These are phyloP conservation scores for Astreopora myriophthalma DNA, from an alignment of 64 coral and sea anemone genomes.

Conservation along the genomic window DNA sequence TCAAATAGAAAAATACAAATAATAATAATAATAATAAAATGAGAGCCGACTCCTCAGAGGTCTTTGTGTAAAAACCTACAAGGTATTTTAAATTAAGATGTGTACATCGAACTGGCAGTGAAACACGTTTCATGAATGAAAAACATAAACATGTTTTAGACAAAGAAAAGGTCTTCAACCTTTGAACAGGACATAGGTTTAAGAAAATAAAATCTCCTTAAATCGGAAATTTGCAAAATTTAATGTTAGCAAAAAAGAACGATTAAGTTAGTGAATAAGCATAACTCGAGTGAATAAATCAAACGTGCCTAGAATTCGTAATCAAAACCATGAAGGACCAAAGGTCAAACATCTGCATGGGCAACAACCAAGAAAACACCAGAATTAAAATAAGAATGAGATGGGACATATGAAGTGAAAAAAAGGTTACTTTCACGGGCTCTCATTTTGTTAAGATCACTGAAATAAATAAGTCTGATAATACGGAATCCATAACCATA, in stretches of 20 bases:
- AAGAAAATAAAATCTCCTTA: too few species aligned
- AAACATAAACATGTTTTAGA: background rate
- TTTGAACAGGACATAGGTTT: too few species aligned
- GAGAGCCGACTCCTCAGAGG: background rate
- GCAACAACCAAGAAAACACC: background rate
- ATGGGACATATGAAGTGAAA: background rate
- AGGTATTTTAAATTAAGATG: background rate
- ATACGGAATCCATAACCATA: too few species aligned
- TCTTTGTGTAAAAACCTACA: background rate
- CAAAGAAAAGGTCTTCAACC: too few species aligned
- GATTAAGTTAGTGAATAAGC: background rate
- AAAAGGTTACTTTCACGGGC: too few species aligned
- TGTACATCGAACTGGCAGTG: background rate
- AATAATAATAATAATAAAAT: background rate
- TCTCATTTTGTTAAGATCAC: too few species aligned
- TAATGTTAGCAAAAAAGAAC: background rate
- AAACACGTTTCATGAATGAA: background rate
- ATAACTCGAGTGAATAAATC: too few species aligned
- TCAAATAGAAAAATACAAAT: background rate
- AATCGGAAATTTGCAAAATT: background rate
- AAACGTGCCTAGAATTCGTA: background rate
- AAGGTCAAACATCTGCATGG: background rate
- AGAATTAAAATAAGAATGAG: background rate
- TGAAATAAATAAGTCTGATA: too few species aligned
- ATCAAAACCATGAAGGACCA: background rate